phyloP scores from a whole-genome alignment of 2,797 vertebrate genomes.

The Odontamblyopus lacepedii region DNA sequence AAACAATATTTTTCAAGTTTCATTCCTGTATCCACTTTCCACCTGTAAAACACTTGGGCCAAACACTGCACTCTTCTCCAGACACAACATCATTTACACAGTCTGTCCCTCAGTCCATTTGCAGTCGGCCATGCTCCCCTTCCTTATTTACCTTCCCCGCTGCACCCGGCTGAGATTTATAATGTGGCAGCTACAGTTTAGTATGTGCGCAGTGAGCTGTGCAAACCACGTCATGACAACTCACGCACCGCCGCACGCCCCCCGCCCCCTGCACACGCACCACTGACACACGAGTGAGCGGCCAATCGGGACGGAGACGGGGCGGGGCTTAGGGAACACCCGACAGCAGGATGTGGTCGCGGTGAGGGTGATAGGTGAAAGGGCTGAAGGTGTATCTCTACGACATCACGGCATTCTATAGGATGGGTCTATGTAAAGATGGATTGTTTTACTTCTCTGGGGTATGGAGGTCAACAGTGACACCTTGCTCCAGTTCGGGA shows the following conservation, averaged over 20 bases:
- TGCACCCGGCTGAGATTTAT: conserved; percentile 70
- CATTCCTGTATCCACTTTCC: conserved; percentile 30
- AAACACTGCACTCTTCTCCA: conserved; percentile 54
- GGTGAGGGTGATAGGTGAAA: conserved; percentile 3
- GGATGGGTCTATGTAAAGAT: no score
- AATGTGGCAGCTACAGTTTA: conserved; percentile 75
- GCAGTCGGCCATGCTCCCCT: conserved; percentile 50
- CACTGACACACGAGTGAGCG: conserved; percentile 28
- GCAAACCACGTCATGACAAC: conserved; percentile 78
- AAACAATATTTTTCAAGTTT: conserved; percentile 24
- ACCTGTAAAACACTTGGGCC: conserved; percentile 62
- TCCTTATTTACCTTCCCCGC: conserved; percentile 64
- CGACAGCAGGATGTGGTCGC: neutral
- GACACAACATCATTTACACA: conserved; percentile 50
- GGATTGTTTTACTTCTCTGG: no score
- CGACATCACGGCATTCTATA: no score
- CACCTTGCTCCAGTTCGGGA: no score
- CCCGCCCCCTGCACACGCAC: conserved; percentile 11
- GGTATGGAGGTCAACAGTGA: no score
- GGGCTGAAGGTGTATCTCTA: neutral
- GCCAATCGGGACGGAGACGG: conserved; percentile 33
- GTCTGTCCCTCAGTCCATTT: conserved; percentile 29
- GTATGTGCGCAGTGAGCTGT: conserved; percentile 76
- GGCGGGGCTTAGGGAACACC: conserved; percentile 8
- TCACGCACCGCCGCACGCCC: conserved; percentile 59